These are phyloP conservation scores for Urocolius indicus DNA, from an alignment of 2,113 vertebrate species.

Conservation along the genomic window DNA sequence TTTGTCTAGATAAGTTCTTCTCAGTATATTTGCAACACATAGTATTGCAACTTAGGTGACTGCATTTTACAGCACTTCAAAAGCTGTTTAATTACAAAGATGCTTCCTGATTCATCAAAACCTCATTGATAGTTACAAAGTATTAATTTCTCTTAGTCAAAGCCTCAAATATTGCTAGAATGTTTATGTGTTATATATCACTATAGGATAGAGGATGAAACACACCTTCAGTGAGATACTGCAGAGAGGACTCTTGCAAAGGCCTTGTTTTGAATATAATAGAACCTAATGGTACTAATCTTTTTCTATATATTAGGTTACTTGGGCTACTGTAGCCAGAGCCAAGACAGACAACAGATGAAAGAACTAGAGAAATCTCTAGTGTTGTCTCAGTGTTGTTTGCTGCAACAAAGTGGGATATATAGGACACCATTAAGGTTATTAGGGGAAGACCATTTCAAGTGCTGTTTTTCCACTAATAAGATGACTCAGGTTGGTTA, in stretches of 20 bases:
- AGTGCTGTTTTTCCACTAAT: neutral
- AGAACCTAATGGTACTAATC: neutral
- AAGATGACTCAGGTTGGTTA: neutral
- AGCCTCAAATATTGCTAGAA: neutral
- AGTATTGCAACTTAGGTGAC: neutral
- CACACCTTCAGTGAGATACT: neutral
- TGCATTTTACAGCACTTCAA: slow-evolving; percentile 44
- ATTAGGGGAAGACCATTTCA: neutral
- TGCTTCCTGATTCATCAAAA: slow-evolving; percentile 16
- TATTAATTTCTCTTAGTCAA: neutral
- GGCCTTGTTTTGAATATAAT: neutral
- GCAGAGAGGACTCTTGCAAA: neutral
- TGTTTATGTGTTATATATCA: neutral
- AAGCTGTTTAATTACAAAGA: slow-evolving; percentile 31
- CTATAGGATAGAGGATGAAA: neutral
- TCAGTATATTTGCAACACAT: too few species aligned
- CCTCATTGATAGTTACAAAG: slow-evolving; percentile 40
- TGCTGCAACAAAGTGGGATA: neutral
- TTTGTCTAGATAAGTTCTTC: too few species aligned
- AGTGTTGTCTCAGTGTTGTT: neutral
- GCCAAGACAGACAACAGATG: neutral
- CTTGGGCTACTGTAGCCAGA: neutral
- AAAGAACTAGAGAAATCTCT: neutral
- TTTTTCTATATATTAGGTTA: neutral
- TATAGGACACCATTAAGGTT: neutral